Conservation (phyloP, 2,113 vertebrate genomes). For the Gobiocypris rarus region DNA sequence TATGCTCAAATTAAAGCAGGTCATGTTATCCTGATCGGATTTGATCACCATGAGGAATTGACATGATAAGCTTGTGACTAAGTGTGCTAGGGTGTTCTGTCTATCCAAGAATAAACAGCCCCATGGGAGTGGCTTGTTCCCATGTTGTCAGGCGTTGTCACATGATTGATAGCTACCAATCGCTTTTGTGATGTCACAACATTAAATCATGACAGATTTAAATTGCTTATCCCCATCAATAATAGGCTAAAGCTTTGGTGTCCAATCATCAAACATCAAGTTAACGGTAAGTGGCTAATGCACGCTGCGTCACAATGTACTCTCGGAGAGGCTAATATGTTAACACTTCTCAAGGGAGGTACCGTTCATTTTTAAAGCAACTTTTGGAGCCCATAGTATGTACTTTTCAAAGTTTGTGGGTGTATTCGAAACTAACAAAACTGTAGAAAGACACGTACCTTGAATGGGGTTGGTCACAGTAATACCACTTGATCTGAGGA, state of each 20-base stretch:
- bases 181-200: slow-evolving; percentile 3
- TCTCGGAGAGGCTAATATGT: slow-evolving; percentile 28
- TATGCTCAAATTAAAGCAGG: slow-evolving; percentile 25
- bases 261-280: slow-evolving; percentile 55
- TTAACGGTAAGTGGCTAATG: slow-evolving; percentile 34
- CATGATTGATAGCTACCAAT: slow-evolving; percentile 13
- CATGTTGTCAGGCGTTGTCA: background rate
- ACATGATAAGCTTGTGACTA: slow-evolving; percentile 66
- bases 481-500: slow-evolving; percentile 93
- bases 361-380: background rate
- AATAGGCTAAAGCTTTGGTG: slow-evolving; percentile 58
- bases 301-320: slow-evolving; percentile 3
- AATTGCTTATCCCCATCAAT: slow-evolving; percentile 55
- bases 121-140: slow-evolving; percentile 27
- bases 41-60: slow-evolving; percentile 52
- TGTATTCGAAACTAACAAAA: background rate
- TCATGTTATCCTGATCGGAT: slow-evolving; percentile 16
- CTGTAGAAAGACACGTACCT: slow-evolving; percentile 75
- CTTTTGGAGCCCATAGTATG: background rate
- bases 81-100: slow-evolving; percentile 50
- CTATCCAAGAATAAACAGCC: slow-evolving; percentile 41
- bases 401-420: background rate
- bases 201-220: slow-evolving; percentile 33
- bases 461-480: slow-evolving; percentile 85
- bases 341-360: slow-evolving; percentile 6